A percentile compares a stretch with the other conserved stretches of the same genome.
phyloP scores from a whole-genome alignment of 2,797 vertebrate genomes.

The Scleropages formosus region DNA sequence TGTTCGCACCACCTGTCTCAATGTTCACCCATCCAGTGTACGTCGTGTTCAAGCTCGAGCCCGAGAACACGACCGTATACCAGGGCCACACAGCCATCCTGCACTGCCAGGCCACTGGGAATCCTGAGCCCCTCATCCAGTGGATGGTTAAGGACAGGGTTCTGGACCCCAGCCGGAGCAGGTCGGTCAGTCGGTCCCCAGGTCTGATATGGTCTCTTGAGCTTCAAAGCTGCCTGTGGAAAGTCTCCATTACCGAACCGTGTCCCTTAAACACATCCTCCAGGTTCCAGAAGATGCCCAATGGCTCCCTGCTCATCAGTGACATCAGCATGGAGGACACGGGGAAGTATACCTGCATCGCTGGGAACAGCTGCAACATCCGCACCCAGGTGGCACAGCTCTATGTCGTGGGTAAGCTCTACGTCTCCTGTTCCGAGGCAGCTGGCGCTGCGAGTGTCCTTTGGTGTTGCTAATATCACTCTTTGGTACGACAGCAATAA shows the following conservation, averaged over 20 bases:
- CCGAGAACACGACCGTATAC: constrained; percentile 90
- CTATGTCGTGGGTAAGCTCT: constrained; percentile 86
- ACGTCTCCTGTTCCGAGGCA: background rate
- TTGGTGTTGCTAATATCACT: background rate
- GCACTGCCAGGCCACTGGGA: constrained; percentile 89
- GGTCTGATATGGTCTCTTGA: background rate
- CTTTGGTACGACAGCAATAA: no score
- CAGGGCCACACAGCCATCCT: constrained; percentile 90
- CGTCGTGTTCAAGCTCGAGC: constrained; percentile 85
- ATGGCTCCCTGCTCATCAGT: constrained; percentile 86
- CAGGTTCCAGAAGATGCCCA: constrained; percentile 92
- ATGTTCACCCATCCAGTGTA: constrained; percentile 66
- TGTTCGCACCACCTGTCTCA: background rate
- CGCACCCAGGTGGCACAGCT: constrained; percentile 82
- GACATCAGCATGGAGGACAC: constrained; percentile 87
- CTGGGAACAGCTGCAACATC: constrained; percentile 95
- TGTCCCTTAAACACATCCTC: background rate
- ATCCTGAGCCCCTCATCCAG: constrained; percentile 86
- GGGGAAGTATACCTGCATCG: constrained; percentile 89
- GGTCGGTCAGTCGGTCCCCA: constrained; percentile 56
- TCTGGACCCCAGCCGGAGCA: constrained; percentile 72
- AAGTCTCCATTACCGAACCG: background rate
- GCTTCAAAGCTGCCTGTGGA: background rate
- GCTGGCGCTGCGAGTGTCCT: background rate
- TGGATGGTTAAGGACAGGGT: constrained; percentile 91